phyloP scores from a whole-genome alignment of 2,888 invertebrate genomes.

The Volucella inflata region DNA sequence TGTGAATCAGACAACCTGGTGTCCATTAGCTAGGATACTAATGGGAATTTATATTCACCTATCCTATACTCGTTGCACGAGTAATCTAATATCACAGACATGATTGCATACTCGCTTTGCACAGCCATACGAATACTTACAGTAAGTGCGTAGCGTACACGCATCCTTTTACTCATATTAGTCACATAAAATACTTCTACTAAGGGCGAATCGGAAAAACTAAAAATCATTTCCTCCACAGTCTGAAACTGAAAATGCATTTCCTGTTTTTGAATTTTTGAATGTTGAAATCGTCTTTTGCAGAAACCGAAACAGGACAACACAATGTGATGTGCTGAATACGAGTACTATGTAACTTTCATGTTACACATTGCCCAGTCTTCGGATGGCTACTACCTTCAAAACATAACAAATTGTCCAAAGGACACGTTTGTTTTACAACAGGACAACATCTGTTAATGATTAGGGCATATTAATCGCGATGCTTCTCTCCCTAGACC shows the following conservation, averaged over 20 bases:
- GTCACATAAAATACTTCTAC: neutral
- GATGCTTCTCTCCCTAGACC: conserved; percentile 43
- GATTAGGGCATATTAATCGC: conserved; percentile 74
- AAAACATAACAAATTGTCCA: conserved; percentile 69
- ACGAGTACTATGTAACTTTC: conserved; percentile 51
- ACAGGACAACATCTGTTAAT: conserved; percentile 75
- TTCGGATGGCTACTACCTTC: neutral
- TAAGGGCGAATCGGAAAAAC: conserved; percentile 78
- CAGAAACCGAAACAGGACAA: conserved; percentile 2
- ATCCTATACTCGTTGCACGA: conserved; percentile 3
- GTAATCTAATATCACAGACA: conserved; percentile 67
- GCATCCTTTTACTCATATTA: conserved; percentile 1
- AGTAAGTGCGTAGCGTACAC: conserved; percentile 15
- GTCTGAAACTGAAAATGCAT: conserved; percentile 83
- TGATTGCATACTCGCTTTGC: neutral
- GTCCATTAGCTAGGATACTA: conserved; percentile 34
- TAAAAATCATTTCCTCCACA: conserved; percentile 83
- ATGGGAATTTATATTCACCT: conserved; percentile 34
- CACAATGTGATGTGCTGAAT: conserved; percentile 38
- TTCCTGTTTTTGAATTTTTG: conserved; percentile 79
- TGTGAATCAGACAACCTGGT: conserved; percentile 8
- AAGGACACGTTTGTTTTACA: conserved; percentile 73
- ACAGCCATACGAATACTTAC: neutral
- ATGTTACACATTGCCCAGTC: conserved; percentile 54
- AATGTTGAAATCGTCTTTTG: conserved; percentile 48